Percentiles rank a stretch among this genome's conserved stretches.
Evolutionary conservation across 2,888 invertebrate species (phyloP).

Genomic region (Thecophora atra): DNA sequence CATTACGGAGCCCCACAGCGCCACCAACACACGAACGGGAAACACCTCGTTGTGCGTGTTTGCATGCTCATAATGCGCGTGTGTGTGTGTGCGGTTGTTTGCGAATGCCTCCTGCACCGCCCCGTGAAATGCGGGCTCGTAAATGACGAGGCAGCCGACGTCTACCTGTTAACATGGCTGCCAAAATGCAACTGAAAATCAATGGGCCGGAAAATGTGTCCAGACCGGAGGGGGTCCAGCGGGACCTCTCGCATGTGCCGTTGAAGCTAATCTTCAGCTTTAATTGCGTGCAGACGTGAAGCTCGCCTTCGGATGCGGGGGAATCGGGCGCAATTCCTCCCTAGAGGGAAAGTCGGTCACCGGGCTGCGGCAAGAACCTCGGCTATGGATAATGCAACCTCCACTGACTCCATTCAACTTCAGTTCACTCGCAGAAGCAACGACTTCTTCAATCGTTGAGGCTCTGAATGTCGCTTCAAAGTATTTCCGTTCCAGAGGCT

Average conservation of each 20-base stretch:
- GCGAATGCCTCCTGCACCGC: background rate
- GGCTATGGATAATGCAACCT: too few relatives aligned
- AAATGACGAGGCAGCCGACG: background rate
- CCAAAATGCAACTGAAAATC: constrained; percentile 28
- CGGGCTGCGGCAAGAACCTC: too few relatives aligned
- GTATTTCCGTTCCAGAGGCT: background rate
- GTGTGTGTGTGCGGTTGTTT: constrained; percentile 8
- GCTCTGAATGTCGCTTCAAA: background rate
- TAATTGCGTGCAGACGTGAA: constrained; percentile 29
- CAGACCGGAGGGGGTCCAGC: background rate
- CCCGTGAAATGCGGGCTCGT: constrained; percentile 28
- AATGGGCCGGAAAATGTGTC: constrained; percentile 2
- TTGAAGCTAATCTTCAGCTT: constrained; percentile 41
- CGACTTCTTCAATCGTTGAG: too few relatives aligned
- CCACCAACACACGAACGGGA: background rate
- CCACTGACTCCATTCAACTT: too few relatives aligned
- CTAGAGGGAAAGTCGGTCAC: too few relatives aligned
- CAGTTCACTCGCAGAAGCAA: too few relatives aligned
- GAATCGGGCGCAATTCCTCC: too few relatives aligned
- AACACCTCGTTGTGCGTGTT: background rate
- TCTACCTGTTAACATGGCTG: background rate
- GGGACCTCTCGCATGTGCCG: constrained; percentile 26
- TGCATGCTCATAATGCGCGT: background rate
- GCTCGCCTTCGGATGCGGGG: background rate
- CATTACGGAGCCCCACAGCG: constrained; percentile 19